Conservation (phyloP, 2,113 vertebrate species). For the Smithornis capensis region DNA sequence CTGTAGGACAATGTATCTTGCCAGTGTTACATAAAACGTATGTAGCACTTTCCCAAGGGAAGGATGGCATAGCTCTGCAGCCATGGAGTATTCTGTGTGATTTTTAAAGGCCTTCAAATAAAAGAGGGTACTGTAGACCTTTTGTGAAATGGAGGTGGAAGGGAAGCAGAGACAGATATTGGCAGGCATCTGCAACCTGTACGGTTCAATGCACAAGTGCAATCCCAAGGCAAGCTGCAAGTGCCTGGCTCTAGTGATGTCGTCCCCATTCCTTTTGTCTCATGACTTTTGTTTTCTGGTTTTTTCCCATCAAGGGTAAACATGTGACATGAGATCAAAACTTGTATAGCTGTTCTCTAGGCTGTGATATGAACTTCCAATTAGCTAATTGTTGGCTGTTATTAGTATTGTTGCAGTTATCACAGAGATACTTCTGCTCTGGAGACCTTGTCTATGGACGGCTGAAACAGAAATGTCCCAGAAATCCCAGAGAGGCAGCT, state of each 20-base stretch:
- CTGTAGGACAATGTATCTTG: background rate
- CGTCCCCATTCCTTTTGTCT: background rate
- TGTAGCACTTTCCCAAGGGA: conserved; percentile 45
- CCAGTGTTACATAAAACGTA: background rate
- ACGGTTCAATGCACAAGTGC: conserved; percentile 3
- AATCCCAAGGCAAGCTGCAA: background rate
- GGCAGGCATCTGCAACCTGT: background rate
- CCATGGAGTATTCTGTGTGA: background rate
- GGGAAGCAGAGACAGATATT: background rate
- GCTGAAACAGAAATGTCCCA: background rate
- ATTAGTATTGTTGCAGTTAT: background rate
- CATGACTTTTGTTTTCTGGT: background rate
- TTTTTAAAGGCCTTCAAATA: conserved; percentile 22
- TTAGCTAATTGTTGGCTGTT: background rate
- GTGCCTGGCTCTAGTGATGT: background rate
- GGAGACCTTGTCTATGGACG: background rate
- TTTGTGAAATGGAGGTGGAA: background rate
- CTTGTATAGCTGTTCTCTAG: background rate
- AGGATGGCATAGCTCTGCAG: background rate
- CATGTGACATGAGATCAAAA: background rate
- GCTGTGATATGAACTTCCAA: background rate
- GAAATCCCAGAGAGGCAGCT: background rate
- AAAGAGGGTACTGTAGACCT: background rate
- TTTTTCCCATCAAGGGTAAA: background rate
- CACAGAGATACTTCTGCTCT: background rate